These are phyloP conservation scores for Drosophila mercatorum DNA, from an alignment of 2,888 invertebrate species.

Conservation along the genomic window DNA sequence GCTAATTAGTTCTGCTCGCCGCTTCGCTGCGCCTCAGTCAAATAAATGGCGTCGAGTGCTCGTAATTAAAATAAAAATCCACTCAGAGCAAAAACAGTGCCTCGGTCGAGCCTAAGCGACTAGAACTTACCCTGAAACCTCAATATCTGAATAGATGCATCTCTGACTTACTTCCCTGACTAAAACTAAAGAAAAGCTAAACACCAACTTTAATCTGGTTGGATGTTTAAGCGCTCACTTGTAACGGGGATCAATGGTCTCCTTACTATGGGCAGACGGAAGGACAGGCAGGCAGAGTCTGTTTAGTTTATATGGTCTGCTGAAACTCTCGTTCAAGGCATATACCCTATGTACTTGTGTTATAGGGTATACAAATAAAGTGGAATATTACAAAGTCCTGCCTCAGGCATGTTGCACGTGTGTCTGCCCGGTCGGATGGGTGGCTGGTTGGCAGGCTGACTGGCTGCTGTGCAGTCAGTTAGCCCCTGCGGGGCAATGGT, in stretches of 20 bases:
- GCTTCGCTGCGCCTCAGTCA: slow-evolving; percentile 11
- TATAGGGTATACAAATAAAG: slow-evolving; percentile 3
- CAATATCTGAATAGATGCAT: too few species aligned
- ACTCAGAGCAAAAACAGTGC: slow-evolving; percentile 39
- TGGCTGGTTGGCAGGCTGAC: neutral
- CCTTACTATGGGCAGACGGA: too few species aligned
- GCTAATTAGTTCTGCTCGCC: slow-evolving; percentile 29
- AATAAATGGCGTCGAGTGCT: slow-evolving; percentile 44
- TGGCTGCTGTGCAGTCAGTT: slow-evolving; percentile 1
- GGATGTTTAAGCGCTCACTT: too few species aligned
- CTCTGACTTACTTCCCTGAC: too few species aligned
- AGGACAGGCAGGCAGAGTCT: too few species aligned
- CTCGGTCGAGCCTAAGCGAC: neutral
- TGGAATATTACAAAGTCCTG: slow-evolving; percentile 10
- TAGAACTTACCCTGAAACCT: neutral
- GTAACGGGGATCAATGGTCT: too few species aligned
- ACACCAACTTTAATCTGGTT: too few species aligned
- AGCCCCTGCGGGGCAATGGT: neutral
- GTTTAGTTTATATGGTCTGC: too few species aligned
- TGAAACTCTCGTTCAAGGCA: too few species aligned
- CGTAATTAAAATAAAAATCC: slow-evolving; percentile 69
- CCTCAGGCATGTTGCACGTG: slow-evolving; percentile 27
- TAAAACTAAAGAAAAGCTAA: too few species aligned
- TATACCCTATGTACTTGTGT: neutral
- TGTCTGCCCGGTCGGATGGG: slow-evolving; percentile 9